Evolutionary conservation across 2,113 vertebrate genomes (phyloP).

Genomic region (Marmota monax): DNA sequence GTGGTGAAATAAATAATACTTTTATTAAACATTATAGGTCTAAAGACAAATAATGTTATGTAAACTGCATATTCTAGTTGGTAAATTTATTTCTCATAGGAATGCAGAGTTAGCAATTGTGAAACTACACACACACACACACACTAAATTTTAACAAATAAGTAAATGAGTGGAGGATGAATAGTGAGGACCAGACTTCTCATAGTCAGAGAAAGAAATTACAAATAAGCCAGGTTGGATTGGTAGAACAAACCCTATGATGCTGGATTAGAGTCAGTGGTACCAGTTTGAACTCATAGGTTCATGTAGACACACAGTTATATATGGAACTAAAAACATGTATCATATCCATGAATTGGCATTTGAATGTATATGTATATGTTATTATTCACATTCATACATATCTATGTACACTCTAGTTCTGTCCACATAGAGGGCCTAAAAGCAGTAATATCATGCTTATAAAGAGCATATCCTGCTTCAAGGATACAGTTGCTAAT

Average conservation of each 20-base stretch:
- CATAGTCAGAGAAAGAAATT: background rate
- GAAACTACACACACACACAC: background rate
- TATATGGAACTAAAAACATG: background rate
- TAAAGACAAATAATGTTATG: background rate
- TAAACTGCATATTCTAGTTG: background rate
- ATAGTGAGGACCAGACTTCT: background rate
- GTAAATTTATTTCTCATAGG: slow-evolving; percentile 10
- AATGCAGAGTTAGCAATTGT: background rate
- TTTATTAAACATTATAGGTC: background rate
- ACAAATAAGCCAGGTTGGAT: background rate
- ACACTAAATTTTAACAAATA: background rate
- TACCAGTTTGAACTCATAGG: background rate
- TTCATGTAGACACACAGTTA: background rate
- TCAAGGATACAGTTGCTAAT: background rate
- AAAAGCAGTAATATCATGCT: background rate
- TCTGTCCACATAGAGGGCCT: background rate
- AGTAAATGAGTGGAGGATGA: background rate
- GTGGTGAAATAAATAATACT: background rate
- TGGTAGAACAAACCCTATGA: background rate
- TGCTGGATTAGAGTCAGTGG: background rate
- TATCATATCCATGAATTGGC: background rate
- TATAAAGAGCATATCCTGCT: background rate
- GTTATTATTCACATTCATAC: background rate
- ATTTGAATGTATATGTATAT: background rate
- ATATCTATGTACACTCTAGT: background rate